phyloP scores from a whole-genome alignment of 1,140 invertebrate species.

The Octopus sinensis region DNA sequence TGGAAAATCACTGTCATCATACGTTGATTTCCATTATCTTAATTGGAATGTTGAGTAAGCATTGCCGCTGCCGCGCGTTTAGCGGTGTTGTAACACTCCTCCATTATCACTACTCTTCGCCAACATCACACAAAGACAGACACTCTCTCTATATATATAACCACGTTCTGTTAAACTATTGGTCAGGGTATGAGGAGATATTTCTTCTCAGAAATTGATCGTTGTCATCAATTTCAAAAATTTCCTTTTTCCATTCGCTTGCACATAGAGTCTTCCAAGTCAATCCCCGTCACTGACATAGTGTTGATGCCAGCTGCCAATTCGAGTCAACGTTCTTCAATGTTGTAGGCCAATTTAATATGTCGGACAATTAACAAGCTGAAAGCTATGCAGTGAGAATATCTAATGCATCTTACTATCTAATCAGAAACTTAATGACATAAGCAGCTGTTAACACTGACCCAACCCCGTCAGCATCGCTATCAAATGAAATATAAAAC shows the following conservation, averaged over 20 bases:
- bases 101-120: too few species aligned
- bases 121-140: too few species aligned
- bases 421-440: conserved; percentile 5
- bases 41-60: background rate
- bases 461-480: background rate
- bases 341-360: background rate
- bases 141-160: background rate
- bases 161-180: background rate
- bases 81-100: too few species aligned
- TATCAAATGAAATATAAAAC: background rate
- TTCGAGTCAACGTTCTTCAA: background rate
- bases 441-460: background rate
- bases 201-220: too few species aligned
- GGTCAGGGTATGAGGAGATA: too few species aligned
- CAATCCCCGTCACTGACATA: background rate
- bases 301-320: conserved; percentile 6
- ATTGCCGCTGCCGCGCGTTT: too few species aligned
- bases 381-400: background rate
- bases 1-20: background rate
- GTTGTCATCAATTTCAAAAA: too few species aligned
- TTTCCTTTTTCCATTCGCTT: background rate
- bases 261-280: background rate
- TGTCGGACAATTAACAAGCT: background rate
- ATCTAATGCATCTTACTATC: conserved; percentile 8
- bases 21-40: background rate